phyloP scores from a whole-genome alignment of 2,113 vertebrate species.

The Pygoscelis antarcticus region DNA sequence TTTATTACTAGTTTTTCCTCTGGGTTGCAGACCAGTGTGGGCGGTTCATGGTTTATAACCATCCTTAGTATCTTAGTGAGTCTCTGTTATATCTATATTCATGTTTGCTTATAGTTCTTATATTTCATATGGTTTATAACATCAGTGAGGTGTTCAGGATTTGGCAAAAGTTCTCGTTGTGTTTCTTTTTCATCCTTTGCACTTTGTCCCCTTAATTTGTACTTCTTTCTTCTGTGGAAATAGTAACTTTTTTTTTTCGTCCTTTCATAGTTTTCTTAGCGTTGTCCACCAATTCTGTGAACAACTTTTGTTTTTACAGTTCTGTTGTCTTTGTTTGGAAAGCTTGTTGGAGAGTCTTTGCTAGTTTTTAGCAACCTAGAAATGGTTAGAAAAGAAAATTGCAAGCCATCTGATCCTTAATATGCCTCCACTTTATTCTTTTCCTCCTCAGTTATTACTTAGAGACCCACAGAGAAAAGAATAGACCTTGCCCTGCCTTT shows the following conservation, averaged over 20 bases:
- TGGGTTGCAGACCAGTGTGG: background rate
- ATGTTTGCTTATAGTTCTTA: background rate
- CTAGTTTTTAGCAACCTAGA: background rate
- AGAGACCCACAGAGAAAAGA: background rate
- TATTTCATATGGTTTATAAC: background rate
- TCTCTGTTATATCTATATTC: background rate
- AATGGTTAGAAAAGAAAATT: background rate
- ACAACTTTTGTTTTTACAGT: background rate
- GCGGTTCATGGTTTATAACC: background rate
- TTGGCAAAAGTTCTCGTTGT: background rate
- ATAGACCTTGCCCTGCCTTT: background rate
- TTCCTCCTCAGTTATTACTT: background rate
- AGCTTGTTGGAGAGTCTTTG: background rate
- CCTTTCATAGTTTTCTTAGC: background rate
- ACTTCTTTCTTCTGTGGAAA: background rate
- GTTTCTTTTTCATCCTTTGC: background rate
- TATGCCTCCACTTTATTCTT: background rate
- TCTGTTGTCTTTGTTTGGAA: background rate
- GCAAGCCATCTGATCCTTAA: background rate
- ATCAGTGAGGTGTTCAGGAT: background rate
- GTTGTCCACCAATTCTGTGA: background rate
- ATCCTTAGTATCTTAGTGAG: background rate
- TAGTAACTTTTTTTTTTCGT: background rate
- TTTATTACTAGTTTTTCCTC: background rate
- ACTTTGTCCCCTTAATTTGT: background rate